Evolutionary conservation across 2,797 vertebrate genomes (phyloP).

Genomic region (Anolis apletophallus): DNA sequence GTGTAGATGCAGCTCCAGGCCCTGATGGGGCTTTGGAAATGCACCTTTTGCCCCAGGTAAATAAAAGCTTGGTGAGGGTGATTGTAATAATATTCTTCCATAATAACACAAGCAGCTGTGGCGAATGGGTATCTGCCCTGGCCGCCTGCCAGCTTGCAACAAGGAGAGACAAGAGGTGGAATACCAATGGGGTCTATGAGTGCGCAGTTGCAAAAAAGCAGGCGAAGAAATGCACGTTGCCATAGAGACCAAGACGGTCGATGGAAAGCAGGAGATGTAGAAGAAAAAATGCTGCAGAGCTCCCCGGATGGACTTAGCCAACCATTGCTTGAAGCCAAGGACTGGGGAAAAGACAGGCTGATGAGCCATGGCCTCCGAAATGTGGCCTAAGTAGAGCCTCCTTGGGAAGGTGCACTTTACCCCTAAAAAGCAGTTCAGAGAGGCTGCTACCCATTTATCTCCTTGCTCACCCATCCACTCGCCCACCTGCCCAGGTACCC

Average conservation of each 20-base stretch:
- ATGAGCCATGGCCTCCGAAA: too few species aligned
- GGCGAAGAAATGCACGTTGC: slow-evolving; percentile 70
- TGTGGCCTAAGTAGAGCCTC: too few species aligned
- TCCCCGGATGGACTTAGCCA: slow-evolving; percentile 58
- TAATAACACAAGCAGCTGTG: not conserved
- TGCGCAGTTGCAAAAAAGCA: slow-evolving; percentile 23
- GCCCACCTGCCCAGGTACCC: too few species aligned
- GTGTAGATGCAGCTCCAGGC: too few species aligned
- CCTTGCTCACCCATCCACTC: not conserved
- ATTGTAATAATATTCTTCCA: too few species aligned
- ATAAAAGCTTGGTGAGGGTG: too few species aligned
- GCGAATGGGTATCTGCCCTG: slow-evolving; percentile 72
- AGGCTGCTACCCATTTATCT: too few species aligned
- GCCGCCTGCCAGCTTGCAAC: slow-evolving; percentile 52
- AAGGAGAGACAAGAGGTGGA: slow-evolving; percentile 59
- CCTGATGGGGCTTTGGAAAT: too few species aligned
- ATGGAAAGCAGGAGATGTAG: not conserved
- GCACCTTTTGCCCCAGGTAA: too few species aligned
- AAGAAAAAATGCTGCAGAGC: slow-evolving; percentile 41
- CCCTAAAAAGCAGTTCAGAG: not conserved
- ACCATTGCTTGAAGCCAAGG: slow-evolving; percentile 29
- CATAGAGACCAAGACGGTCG: slow-evolving; percentile 73
- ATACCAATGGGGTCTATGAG: slow-evolving; percentile 42
- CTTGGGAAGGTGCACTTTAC: too few species aligned
- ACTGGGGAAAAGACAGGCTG: too few species aligned